Evolutionary conservation across 2,888 invertebrate genomes (phyloP), one percentile per base, ranked within the genome.

Genomic region (Galerucella pusilla): DNA sequence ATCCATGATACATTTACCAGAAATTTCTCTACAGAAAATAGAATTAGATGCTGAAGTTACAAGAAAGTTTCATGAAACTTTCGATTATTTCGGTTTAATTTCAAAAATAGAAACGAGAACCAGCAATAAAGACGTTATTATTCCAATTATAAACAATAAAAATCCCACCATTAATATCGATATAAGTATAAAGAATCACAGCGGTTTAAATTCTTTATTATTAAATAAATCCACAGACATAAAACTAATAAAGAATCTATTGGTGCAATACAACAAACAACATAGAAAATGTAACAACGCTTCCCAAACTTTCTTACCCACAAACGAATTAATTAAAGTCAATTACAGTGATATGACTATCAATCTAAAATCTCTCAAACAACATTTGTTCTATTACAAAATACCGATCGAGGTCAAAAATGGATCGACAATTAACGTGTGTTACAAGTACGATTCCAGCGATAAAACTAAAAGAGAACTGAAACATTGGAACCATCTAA

Each of bases 391-490:
- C 28, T 65, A 73, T 6, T 81, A 78, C 64, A 82, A 81, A 75
- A 79, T 83, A 20, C 82, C 82, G 1, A 66, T 83, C 35, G 68
- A 74, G 6, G 75, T 83, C 9, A 73, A 74, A 11, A 72, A 76
- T 69, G 76, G 77, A 12, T 12, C 49, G 1, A 46, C 69, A 49
- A 74, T 74, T 61, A 68, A 77, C 12, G 76, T 74, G 10, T 14
- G 42, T 3, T 81, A 76, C 49, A 68, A 73, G 45, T 76, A 74
- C 64, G 61, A 71, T 11, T 11, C 57, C 3, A 4, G 28, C 2
- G 6, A 42, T 11, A 68, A 68, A 54, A 49, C 16, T 54, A 46
- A 35, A 6, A 77, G 67, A 28, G 59, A 64, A n/a, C 10, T 72
- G 7, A 66, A 46, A n/a, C 10, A 74, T n/a, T 80, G 80, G 80